A percentile compares a stretch with the other conserved stretches of the same genome.
phyloP scores from a whole-genome alignment of 2,113 vertebrate genomes.

The Myotis brandtii region DNA sequence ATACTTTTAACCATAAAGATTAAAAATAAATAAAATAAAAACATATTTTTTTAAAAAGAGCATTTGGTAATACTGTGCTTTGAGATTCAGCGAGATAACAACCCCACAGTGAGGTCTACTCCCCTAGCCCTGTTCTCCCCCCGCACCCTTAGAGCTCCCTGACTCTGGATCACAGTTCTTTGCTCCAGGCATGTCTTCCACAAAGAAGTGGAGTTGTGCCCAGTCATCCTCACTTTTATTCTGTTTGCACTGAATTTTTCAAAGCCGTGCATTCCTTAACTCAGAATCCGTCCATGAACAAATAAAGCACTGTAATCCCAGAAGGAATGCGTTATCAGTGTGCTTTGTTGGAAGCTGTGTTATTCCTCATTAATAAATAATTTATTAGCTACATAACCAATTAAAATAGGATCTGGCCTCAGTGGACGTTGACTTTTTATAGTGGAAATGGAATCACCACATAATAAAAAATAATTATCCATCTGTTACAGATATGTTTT shows the following conservation, averaged over 20 bases:
- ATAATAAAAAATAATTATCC: background rate
- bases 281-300: background rate
- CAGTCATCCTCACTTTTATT: background rate
- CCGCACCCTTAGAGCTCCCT: fast-evolving
- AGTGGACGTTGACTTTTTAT: background rate
- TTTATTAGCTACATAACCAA: background rate
- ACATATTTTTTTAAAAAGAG: background rate
- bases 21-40: no score
- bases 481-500: background rate
- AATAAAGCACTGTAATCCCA: background rate
- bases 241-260: background rate
- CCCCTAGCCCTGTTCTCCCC: background rate
- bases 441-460: background rate
- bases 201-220: background rate
- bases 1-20: no score
- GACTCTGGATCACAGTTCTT: background rate
- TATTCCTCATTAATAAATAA: background rate
- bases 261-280: background rate
- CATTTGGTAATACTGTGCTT: background rate
- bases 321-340: background rate
- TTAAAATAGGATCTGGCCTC: background rate
- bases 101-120: background rate
- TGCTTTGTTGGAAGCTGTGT: background rate
- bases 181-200: background rate
- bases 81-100: background rate